Evolutionary conservation across 2,113 vertebrate species (phyloP).

Genomic region (Aramus guarauna): DNA sequence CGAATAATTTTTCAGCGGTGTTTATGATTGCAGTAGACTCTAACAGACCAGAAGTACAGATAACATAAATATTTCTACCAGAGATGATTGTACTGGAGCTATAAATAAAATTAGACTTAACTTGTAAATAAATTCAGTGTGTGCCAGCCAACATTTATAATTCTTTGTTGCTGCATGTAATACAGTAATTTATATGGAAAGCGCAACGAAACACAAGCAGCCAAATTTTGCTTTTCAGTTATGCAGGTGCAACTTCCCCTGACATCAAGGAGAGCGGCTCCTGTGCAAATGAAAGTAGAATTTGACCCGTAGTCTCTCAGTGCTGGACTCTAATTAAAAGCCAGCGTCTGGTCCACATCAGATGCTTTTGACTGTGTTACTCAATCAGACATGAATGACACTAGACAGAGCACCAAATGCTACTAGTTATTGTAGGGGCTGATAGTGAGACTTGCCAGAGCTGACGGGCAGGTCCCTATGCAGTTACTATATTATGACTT

Average conservation of each 20-base stretch:
- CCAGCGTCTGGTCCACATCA: conserved; percentile 80
- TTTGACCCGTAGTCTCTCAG: conserved; percentile 73
- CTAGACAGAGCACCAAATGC: conserved; percentile 74
- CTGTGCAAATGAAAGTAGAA: conserved; percentile 36
- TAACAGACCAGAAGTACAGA: conserved; percentile 76
- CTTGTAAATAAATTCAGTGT: conserved; percentile 77
- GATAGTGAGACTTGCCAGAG: conserved; percentile 81
- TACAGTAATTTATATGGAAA: conserved; percentile 75
- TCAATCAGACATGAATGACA: conserved; percentile 79
- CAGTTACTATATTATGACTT: conserved; percentile 63
- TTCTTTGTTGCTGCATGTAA: conserved; percentile 70
- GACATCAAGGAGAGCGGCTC: conserved; percentile 37
- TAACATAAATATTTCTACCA: conserved; percentile 81
- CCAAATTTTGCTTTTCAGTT: conserved; percentile 48
- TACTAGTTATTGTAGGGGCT: conserved; percentile 81
- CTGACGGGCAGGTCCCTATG: conserved; percentile 35
- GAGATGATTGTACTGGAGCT: conserved; percentile 70
- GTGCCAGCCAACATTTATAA: conserved; percentile 75
- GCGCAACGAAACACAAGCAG: conserved; percentile 18
- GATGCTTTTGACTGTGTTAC: conserved; percentile 81
- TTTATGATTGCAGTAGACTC: conserved; percentile 75
- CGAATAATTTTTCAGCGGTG: conserved; percentile 78
- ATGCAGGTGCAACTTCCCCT: conserved; percentile 47
- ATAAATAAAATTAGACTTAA: conserved; percentile 80
- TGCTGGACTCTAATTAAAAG: conserved; percentile 76